Base-by-base conservation (phyloP, 2,888 invertebrate genomes). In the Acleris cristana region DNA sequence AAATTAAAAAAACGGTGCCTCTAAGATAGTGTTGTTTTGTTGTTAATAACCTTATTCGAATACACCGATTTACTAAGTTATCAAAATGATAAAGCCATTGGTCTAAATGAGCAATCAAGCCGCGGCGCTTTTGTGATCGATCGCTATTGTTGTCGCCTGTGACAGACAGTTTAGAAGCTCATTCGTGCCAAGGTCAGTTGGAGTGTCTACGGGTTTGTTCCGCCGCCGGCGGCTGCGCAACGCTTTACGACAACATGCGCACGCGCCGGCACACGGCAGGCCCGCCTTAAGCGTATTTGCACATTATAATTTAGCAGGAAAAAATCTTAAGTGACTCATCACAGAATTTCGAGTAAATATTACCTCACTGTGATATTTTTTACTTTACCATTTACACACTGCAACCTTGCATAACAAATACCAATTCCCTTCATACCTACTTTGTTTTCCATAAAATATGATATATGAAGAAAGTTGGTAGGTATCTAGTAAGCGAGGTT, bases 181-280 rank as follows among this genome's bases (percentile, higher is more conserved):
- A 67, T 67, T 62, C 66, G 62, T 67, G 66, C 66, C 66, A 62
- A 67, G 66, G 66, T 67, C 57, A 18, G 44, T 44, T 18, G 56
- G 62, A 23, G 45, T n/a, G 57, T 53, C 48, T 57, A 62, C 45
- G 62, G 45, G 45, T 56, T 19, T 30, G 61, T 30, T n/a, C 56
- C 26, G 6, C 23, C 23, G 21, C 52, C 34, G 34, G 34, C 34
- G 55, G 60, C 62, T 48, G 21, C 66, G 66, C 62, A 67, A 62
- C 53, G 48, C 26, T 21, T 18, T 19, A 14, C 19, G 45, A 26
- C 52, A 57, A 49, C 48, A 67, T 53, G 57, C 34, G 62, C 57
- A 19, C 56, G 45, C 30, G 30, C 34, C 52, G 45, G 14, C 57
- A 49, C 34, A 62, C 48, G 60, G 52, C 48, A 44, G 23, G 19